Conservation (phyloP, 2,113 vertebrate species). For the Esox niger region DNA sequence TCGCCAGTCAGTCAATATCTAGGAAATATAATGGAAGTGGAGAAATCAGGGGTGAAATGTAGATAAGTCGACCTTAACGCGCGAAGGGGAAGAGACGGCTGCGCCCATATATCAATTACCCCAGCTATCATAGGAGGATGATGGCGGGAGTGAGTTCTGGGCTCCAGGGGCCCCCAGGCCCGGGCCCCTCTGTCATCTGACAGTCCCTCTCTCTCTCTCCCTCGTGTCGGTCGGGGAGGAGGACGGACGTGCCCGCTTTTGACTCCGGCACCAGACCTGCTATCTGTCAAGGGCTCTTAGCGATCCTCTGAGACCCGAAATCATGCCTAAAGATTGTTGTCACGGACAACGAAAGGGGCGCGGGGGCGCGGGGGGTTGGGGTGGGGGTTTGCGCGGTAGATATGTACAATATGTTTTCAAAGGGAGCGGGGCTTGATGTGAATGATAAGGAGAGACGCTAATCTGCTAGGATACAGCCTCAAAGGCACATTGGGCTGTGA, state of each 20-base stretch:
- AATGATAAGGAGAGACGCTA: slow-evolving; percentile 57
- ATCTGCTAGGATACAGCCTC: slow-evolving; percentile 55
- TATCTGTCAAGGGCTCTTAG: slow-evolving; percentile 44
- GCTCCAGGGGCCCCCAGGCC: slow-evolving; percentile 9
- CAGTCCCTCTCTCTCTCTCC: slow-evolving; percentile 19
- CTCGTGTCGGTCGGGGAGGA: background rate
- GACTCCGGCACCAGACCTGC: slow-evolving; percentile 35
- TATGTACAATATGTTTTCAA: slow-evolving; percentile 59
- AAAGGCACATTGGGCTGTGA: slow-evolving; percentile 53
- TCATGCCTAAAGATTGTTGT: slow-evolving; percentile 46
- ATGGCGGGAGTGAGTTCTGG: slow-evolving; percentile 26
- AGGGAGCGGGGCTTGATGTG: slow-evolving; percentile 41
- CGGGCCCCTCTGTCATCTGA: slow-evolving; percentile 21
- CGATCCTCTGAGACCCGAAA: slow-evolving; percentile 36
- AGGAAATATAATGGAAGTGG: slow-evolving; percentile 73
- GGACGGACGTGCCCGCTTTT: slow-evolving; percentile 33
- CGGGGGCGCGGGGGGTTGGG: background rate
- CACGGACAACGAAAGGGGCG: slow-evolving; percentile 22
- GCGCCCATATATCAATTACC: slow-evolving; percentile 71
- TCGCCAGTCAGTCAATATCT: slow-evolving; percentile 78
- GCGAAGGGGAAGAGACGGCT: slow-evolving; percentile 57
- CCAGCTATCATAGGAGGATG: slow-evolving; percentile 60
- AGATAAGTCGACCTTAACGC: slow-evolving; percentile 72
- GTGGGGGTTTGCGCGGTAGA: slow-evolving; percentile 18
- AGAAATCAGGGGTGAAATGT: slow-evolving; percentile 63